These are phyloP conservation scores for Brachionus plicatilis DNA, from an alignment of 1,140 invertebrate species.

Conservation along the genomic window DNA sequence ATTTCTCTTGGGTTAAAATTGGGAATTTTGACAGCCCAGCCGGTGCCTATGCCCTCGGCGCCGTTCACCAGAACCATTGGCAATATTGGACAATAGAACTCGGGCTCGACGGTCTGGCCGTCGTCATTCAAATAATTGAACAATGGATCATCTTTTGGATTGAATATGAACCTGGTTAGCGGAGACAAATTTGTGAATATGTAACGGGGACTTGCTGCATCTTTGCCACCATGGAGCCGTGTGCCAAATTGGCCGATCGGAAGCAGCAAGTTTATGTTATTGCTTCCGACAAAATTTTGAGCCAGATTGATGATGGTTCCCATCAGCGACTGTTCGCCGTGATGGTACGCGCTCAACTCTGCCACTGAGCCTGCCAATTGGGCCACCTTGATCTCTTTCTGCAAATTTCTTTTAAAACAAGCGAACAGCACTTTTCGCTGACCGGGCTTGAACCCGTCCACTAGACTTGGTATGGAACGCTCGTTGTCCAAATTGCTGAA, in stretches of 20 bases:
- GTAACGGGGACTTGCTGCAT: constrained; percentile 92
- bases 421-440: constrained; percentile 91
- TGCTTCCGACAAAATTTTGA: constrained; percentile 95
- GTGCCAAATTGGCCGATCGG: constrained; percentile 97
- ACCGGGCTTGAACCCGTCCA: constrained; percentile 92
- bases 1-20: constrained; percentile 93
- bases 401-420: constrained; percentile 92
- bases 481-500: constrained; percentile 97
- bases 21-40: constrained; percentile 95
- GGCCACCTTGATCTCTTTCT: constrained; percentile 92
- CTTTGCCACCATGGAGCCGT: constrained; percentile 78
- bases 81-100: constrained; percentile 87
- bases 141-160: constrained; percentile 80
- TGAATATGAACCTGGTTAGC: constrained; percentile 76
- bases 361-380: constrained; percentile 94
- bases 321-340: constrained; percentile 89
- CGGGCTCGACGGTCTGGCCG: constrained; percentile 78
- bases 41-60: constrained; percentile 94
- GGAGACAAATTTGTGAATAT: constrained; percentile 87
- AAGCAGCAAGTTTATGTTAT: constrained; percentile 91
- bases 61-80: constrained; percentile 96
- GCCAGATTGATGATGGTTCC: constrained; percentile 94
- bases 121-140: constrained; percentile 85
- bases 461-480: constrained; percentile 84
- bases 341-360: constrained; percentile 95